Conservation (phyloP, 2,113 vertebrate genomes). For the Lipotes vexillifer region DNA sequence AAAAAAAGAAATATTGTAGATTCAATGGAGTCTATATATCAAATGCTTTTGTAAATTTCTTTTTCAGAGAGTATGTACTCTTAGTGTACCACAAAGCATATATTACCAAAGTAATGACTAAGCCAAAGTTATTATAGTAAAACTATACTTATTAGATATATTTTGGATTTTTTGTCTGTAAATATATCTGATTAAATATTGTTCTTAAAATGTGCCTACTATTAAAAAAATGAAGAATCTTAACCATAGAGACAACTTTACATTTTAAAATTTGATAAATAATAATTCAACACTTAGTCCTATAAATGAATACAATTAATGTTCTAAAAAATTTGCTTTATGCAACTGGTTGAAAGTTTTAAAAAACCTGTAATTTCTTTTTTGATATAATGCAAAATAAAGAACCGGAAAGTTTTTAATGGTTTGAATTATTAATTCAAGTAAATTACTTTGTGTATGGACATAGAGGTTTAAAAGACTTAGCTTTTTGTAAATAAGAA, state of each 20-base stretch:
- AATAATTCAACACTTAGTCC: background rate
- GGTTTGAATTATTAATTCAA: background rate
- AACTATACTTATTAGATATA: background rate
- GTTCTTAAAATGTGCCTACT: background rate
- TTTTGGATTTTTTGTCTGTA: background rate
- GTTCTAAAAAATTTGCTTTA: background rate
- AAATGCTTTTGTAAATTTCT: slow-evolving; percentile 6
- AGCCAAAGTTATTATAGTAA: background rate
- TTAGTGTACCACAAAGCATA: background rate
- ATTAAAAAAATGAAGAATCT: background rate
- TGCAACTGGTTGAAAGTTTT: background rate
- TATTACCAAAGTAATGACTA: slow-evolving; percentile 25
- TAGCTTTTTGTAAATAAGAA: slow-evolving; percentile 28
- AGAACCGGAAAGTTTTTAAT: background rate
- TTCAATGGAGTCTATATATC: background rate
- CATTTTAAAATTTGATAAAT: background rate
- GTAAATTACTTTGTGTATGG: background rate
- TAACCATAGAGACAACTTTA: background rate
- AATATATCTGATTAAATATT: background rate
- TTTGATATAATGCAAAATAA: background rate
- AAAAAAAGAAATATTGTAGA: background rate
- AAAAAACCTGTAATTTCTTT: background rate
- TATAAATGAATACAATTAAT: background rate
- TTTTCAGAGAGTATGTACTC: background rate
- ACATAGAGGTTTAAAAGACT: background rate